These are phyloP conservation scores for Molossus alvarezi DNA, from an alignment of 2,797 vertebrate genomes.

Conservation along the genomic window DNA sequence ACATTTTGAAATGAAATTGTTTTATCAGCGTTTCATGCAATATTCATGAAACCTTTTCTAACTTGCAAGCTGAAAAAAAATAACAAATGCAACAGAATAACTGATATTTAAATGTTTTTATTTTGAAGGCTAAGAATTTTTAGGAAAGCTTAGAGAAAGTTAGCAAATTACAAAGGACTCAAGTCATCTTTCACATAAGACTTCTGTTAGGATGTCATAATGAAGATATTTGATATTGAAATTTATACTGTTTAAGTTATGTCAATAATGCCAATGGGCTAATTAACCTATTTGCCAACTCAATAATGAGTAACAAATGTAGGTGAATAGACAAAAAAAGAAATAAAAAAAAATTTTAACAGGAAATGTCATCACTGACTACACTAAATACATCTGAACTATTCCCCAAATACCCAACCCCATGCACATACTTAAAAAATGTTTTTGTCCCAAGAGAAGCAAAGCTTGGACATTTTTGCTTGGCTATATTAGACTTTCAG, in stretches of 20 bases:
- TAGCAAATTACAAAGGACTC: slow-evolving; percentile 16
- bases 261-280: background rate
- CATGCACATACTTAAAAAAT: slow-evolving; percentile 42
- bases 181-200: background rate
- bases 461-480: slow-evolving; percentile 20
- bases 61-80: background rate
- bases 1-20: slow-evolving; percentile 46
- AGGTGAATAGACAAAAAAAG: background rate
- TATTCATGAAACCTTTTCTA: slow-evolving; percentile 51
- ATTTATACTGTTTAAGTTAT: background rate
- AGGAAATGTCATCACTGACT: slow-evolving; percentile 35
- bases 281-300: background rate
- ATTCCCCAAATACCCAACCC: slow-evolving; percentile 55
- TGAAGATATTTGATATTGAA: background rate
- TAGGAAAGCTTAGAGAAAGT: slow-evolving; percentile 55
- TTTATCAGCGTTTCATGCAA: slow-evolving; percentile 57
- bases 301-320: background rate
- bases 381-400: slow-evolving; percentile 57
- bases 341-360: background rate
- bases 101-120: slow-evolving; percentile 66
- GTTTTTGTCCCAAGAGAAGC: slow-evolving; percentile 58
- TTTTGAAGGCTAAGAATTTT: slow-evolving; percentile 64
- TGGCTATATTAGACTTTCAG: slow-evolving; percentile 17
- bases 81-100: background rate
- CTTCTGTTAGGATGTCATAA: background rate